phyloP scores from a whole-genome alignment of 2,113 vertebrate genomes.

The Sturnus vulgaris region DNA sequence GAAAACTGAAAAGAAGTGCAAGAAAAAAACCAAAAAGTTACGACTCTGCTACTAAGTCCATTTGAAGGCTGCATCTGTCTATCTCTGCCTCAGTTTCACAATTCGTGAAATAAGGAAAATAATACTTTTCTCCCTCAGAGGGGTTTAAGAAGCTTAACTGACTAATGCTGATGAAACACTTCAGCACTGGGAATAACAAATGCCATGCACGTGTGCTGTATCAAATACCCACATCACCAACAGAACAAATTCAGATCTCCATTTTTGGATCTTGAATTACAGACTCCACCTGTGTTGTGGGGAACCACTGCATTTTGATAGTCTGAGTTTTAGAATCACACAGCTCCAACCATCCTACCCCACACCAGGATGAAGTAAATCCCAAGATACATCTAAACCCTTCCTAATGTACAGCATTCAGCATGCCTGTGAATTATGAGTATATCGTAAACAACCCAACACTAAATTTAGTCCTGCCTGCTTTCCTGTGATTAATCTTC shows the following conservation, averaged over 20 bases:
- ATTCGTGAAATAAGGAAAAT: not conserved
- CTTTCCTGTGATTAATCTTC: constrained; percentile 42
- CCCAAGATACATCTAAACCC: not conserved
- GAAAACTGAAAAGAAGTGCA: not conserved
- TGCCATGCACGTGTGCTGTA: not conserved
- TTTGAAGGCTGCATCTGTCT: not conserved
- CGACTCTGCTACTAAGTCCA: not conserved
- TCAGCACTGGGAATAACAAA: not conserved
- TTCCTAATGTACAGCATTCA: not conserved
- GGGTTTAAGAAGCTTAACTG: not conserved
- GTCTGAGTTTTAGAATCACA: not conserved
- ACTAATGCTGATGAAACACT: not conserved
- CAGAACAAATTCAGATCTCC: not conserved
- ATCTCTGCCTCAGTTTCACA: not conserved
- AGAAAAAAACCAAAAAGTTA: not conserved
- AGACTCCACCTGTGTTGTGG: not conserved
- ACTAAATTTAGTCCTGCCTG: constrained; percentile 19
- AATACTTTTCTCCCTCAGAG: not conserved
- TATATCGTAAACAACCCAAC: not conserved
- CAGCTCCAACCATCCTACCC: not conserved
- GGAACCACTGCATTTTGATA: not conserved
- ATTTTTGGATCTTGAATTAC: not conserved
- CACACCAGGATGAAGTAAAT: not conserved
- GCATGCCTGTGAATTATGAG: not conserved
- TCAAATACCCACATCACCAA: not conserved